These are phyloP conservation scores for Solea solea DNA, from an alignment of 2,113 vertebrate species.

Conservation along the genomic window DNA sequence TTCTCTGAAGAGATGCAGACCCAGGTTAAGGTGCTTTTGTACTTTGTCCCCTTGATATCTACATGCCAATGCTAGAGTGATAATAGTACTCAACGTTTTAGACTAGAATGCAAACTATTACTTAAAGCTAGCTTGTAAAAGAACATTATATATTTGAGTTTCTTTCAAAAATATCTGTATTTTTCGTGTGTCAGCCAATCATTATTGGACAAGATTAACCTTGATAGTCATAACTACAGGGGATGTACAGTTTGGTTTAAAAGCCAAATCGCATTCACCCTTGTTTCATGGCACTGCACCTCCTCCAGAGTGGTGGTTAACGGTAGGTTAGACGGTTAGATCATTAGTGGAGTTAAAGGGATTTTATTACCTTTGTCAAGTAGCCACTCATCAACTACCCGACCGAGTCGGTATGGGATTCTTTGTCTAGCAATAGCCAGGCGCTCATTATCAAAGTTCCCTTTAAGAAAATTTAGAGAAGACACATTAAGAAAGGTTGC, in stretches of 20 bases:
- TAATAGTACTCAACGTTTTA: neutral
- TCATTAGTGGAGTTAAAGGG: conserved; percentile 88
- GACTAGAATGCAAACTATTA: conserved; percentile 15
- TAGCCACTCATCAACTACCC: conserved; percentile 99
- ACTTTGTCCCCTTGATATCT: conserved; percentile 38
- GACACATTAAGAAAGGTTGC: conserved; percentile 87
- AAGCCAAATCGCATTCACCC: conserved; percentile 53
- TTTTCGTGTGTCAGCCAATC: conserved; percentile 17
- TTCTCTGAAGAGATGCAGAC: conserved; percentile 83
- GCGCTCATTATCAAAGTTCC: conserved; percentile 98
- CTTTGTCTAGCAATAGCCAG: conserved; percentile 99
- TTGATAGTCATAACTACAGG: neutral
- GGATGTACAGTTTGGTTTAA: conserved; percentile 26
- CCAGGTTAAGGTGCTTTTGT: conserved; percentile 65
- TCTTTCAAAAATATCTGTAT: neutral
- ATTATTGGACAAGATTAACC: neutral
- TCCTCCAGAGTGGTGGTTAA: conserved; percentile 84
- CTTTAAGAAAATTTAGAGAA: conserved; percentile 95
- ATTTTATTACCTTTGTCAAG: conserved; percentile 99
- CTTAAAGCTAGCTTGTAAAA: neutral
- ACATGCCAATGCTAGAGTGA: neutral
- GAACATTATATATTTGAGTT: neutral
- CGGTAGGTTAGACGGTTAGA: conserved; percentile 82
- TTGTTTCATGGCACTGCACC: conserved; percentile 82
- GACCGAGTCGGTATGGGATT: conserved; percentile 98